These are phyloP conservation scores for Caenorhabditis afra DNA, from an alignment of 2,888 invertebrate species.

Conservation along the genomic window DNA sequence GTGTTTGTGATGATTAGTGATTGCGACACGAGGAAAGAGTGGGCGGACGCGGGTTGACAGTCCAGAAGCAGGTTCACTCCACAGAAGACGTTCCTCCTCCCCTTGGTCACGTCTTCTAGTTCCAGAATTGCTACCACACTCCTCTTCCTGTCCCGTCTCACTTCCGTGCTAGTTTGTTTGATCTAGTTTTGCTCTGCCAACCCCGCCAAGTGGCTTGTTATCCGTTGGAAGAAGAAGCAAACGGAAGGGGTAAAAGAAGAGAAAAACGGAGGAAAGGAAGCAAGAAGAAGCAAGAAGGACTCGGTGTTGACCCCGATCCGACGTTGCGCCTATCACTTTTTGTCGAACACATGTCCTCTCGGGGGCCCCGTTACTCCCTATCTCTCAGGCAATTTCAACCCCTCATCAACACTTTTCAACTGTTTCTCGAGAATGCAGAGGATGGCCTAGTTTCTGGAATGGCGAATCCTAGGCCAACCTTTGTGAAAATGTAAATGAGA, in stretches of 20 bases:
- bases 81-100: no score
- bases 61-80: background rate
- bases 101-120: background rate
- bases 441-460: background rate
- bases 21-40: slow-evolving; percentile 5
- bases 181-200: slow-evolving; percentile 37
- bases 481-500: background rate
- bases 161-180: slow-evolving; percentile 36
- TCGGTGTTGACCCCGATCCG: slow-evolving; percentile 45
- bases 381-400: background rate
- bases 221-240: slow-evolving; percentile 24
- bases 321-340: slow-evolving; percentile 42
- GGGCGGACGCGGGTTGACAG: background rate
- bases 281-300: background rate
- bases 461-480: background rate
- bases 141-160: background rate
- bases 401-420: slow-evolving; percentile 8
- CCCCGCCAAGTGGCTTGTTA: slow-evolving; percentile 49
- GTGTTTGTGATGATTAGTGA: slow-evolving; percentile 50
- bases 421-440: background rate
- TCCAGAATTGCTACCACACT: background rate
- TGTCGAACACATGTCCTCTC: slow-evolving; percentile 46
- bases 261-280: background rate
- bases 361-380: background rate
- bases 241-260: slow-evolving; percentile 9